Evolutionary conservation across 2,888 invertebrate genomes (phyloP), one percentile per base, ranked within the genome.

Genomic region (Eupeodes latifasciatus): DNA sequence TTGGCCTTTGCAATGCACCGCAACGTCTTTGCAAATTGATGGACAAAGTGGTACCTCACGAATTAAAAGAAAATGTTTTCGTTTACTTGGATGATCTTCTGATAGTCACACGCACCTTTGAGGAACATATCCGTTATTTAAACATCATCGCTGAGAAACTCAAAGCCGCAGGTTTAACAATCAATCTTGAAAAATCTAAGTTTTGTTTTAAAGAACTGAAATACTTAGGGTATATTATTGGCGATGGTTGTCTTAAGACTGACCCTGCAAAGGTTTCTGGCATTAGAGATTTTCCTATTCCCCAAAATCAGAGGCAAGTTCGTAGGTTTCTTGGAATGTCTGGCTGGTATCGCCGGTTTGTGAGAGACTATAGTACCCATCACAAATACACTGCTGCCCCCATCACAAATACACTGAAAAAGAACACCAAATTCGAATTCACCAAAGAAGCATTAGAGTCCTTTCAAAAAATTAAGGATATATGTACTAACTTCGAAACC

Each of bases 331-430:
- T 90, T 0, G 89, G 90, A 0, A 83, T 89, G 49, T 89, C 89
- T 4, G 90, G 89, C 0, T 90, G 90, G 90, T 90, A 90, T 55
- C 44, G 89, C 0, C 55, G 89, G 0, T 90, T 90, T 53, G 88
- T 90, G 3, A 34, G 66, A 49, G 61, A 89, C 36, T 87, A 80
- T 19, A 77, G 88, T 0, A n/a, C 75, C 4, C 10, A n/a, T n/a
- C n/a, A n/a, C n/a, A n/a, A n/a, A n/a, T n/a, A n/a, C n/a, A n/a
- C 84, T 7, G 47, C 86, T 27, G 81, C 79, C 0, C 69, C 89
- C 0, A 44, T 89, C 0, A 86, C 81, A 0, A 62, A 85, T 11
- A 51, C 64, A 5, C 9, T 55, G 5, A 36, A 34, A 5, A 69
- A 67, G 59, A n/a, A 34, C 10, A 61, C 34, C 14, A 16, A 12